Conservation (phyloP, 2,797 vertebrate species). For the Phrynocephalus forsythii region DNA sequence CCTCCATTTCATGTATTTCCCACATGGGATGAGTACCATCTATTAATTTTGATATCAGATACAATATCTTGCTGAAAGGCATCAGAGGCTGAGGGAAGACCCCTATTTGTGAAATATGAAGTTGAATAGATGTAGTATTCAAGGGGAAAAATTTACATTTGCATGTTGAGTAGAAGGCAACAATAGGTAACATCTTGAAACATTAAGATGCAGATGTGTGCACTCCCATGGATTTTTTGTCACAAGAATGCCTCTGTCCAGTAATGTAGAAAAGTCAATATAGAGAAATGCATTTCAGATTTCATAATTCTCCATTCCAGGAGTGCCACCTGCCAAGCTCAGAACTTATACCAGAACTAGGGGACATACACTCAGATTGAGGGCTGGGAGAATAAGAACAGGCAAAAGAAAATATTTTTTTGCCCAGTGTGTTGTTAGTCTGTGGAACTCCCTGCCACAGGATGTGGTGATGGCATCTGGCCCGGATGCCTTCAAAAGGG, state of each 20-base stretch:
- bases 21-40: background rate
- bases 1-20: constrained; percentile 15
- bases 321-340: no score
- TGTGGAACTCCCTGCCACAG: no score
- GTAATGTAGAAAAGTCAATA: background rate
- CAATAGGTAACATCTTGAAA: background rate
- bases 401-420: no score
- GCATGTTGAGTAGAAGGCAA: background rate
- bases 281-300: no score
- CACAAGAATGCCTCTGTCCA: background rate
- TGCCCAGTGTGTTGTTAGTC: no score
- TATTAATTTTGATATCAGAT: constrained; percentile 7
- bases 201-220: background rate
- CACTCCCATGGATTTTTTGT: background rate
- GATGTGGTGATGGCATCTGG: no score
- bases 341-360: no score
- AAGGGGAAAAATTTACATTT: background rate
- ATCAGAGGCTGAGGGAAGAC: background rate
- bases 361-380: no score
- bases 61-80: background rate
- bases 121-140: background rate
- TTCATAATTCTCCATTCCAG: no score
- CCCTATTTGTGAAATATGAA: background rate
- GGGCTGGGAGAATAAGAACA: no score
- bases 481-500: no score